These are phyloP conservation scores for Pecten maximus DNA, from an alignment of 2,888 invertebrate species.

Conservation along the genomic window DNA sequence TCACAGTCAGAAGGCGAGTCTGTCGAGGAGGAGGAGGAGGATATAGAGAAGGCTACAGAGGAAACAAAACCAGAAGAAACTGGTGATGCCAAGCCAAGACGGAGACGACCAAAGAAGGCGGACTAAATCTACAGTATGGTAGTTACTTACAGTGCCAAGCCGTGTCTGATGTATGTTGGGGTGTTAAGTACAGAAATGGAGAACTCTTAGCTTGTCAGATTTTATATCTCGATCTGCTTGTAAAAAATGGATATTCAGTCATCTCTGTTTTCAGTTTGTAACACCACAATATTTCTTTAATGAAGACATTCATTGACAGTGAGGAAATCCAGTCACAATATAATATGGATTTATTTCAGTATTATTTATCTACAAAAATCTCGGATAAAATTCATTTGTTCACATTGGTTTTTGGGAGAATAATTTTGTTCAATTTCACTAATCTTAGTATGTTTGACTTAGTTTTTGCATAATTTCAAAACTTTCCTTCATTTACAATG, in stretches of 20 bases:
- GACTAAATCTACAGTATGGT: constrained; percentile 29
- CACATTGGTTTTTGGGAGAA: too few relatives aligned
- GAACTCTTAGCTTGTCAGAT: background rate
- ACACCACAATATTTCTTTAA: background rate
- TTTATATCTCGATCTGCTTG: background rate
- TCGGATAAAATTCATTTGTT: background rate
- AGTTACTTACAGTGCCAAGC: background rate
- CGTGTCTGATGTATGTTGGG: background rate
- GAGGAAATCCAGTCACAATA: constrained; percentile 17
- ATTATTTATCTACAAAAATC: background rate
- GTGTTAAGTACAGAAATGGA: background rate
- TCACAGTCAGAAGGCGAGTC: background rate
- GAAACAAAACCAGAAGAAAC: constrained; percentile 16
- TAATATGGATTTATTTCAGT: background rate
- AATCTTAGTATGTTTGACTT: too few relatives aligned
- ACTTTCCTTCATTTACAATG: too few relatives aligned
- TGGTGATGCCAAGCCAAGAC: constrained; percentile 36
- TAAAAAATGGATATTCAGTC: background rate
- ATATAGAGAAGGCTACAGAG: background rate
- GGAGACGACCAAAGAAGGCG: constrained; percentile 37
- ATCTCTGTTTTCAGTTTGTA: background rate
- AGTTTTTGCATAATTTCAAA: too few relatives aligned
- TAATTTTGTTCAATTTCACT: too few relatives aligned
- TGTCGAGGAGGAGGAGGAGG: background rate
- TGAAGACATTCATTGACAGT: background rate